Base-by-base conservation (phyloP, 53 echinoderm and acorn worm genomes). In the Henricia sp. region DNA sequence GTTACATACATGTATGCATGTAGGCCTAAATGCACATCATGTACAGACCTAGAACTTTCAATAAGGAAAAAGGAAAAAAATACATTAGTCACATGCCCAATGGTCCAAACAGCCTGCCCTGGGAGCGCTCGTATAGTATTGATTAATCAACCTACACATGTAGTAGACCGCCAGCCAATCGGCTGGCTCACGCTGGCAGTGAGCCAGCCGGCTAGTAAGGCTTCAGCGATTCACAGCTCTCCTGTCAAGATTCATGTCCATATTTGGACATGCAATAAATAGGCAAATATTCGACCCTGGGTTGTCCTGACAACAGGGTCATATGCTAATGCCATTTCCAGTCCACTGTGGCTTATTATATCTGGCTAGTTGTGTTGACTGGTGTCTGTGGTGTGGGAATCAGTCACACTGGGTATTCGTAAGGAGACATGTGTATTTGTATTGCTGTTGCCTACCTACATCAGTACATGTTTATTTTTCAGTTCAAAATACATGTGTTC, bases 241-340 rank as follows among this genome's bases (percentile, higher is more conserved):
- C 62, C 62, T 73, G 73, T 52, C n/a, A 72, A 74, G 85, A 73
- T 53, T 85, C 33, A 8, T 85, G 85, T 23, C 85, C 85, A 70
- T 85, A 85, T 85, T 73, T 53, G 85, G 85, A 36, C 26, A 34
- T 35, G 62, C 72, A 74, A 72, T 85, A 85, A 85, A 85, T 85
- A 73, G 74, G 58, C 85, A 85, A 85, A 85, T 85, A 85, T 73
- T 62, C 74, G 85, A 85, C 85, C 85, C 51, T 14, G 20, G 9
- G 57, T 80, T 3, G 20, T 36, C 29, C 38, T 44, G 46, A 64
- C 65, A 64, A 80, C 80, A 8, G 80, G 80, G 80, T 63, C 80
- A 64, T 63, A 63, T 62, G 48, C 48, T 60, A 80, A 62, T 80
- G 20, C 46, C 46, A 63, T 77, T 77, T 59, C 43, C 41, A 57